Conservation (phyloP, 2,888 invertebrate species). For the Protodeltote pygarga region DNA sequence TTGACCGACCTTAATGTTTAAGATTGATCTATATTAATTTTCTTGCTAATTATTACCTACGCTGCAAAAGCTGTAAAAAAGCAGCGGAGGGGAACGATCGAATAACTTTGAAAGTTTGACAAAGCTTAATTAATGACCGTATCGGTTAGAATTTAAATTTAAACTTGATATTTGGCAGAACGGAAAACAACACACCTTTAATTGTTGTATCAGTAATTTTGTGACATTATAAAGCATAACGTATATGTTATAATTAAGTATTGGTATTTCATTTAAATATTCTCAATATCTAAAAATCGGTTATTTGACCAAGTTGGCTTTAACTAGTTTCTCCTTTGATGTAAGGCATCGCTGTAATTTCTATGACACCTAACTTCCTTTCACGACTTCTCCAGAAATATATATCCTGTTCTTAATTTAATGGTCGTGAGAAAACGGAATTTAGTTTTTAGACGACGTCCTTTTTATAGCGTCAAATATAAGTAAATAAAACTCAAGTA, state of each 20-base stretch:
- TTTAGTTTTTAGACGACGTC: conserved; percentile 35
- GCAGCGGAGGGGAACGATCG: neutral
- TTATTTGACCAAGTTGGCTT: conserved; percentile 7
- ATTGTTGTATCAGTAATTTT: conserved; percentile 19
- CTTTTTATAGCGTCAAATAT: conserved; percentile 41
- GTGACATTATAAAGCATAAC: conserved; percentile 1
- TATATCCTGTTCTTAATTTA: conserved; percentile 43
- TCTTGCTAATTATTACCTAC: conserved; percentile 23
- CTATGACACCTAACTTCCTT: conserved; percentile 41
- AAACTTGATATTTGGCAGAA: conserved; percentile 14
- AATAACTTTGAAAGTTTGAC: conserved; percentile 4
- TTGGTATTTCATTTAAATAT: neutral
- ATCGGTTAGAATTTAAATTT: conserved; percentile 18
- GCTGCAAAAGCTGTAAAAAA: neutral
- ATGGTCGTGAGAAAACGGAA: conserved; percentile 45
- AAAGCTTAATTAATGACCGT: conserved; percentile 12
- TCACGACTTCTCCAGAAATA: conserved; percentile 43
- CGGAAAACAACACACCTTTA: conserved; percentile 25
- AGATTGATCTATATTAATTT: conserved; percentile 38
- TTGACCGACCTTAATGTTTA: conserved; percentile 31
- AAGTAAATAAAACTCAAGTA: conserved; percentile 41
- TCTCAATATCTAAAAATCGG: conserved; percentile 5
- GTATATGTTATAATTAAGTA: too few species aligned
- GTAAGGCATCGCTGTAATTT: conserved; percentile 17
- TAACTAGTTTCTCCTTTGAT: conserved; percentile 33